Base-by-base conservation (phyloP, 2,888 invertebrate genomes). In the Shargacucullia verbasci region DNA sequence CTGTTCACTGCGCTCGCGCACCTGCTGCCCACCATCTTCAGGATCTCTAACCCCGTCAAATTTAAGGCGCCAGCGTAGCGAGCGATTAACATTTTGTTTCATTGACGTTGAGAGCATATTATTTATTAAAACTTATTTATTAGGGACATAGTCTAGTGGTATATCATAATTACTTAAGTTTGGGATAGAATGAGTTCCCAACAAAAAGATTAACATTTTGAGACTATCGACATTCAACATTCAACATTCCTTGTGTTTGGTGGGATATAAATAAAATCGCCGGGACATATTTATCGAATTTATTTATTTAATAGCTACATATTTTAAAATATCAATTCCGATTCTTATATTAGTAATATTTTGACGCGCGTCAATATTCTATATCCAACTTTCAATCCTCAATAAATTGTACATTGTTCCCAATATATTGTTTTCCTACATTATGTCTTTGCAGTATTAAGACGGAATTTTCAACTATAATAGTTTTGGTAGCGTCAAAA, bases 11-110 rank as follows among this genome's bases (percentile, higher is more conserved):
- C 96, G 46, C 94, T 99, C 56, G 96, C 98, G 2, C 96, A 96
- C 52, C 97, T 99, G 97, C 95, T 99, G 76, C 98, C 99, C 20
- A 96, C 96, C 81, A 98, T 99, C 72, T 99, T 99, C 91, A 95
- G 99, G 66, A 96, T 98, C 37, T 98, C 99, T n/a, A 99, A 98
- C 94, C 98, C 99, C 2, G 95, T 99, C 78, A 96, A 97, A 80
- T 95, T 97, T 73, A 96, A 96, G 76, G 94, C 94, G 61, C 64
- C 76, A 29, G 47, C 41, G n/a, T 50, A 33, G n/a, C 13, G 13
- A 3, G 10, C 1, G 20, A 20, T 20, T 20, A 20, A 20, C 20
- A 20, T 20, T 4, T 2, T 4, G 4, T 20, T 4, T 20, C 4
- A 20, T 20, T 4, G 20, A 20, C 4, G 20, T 20, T 20, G 4